Base-by-base conservation (phyloP, 2,888 invertebrate genomes). In the Phanerotoma sp. region DNA sequence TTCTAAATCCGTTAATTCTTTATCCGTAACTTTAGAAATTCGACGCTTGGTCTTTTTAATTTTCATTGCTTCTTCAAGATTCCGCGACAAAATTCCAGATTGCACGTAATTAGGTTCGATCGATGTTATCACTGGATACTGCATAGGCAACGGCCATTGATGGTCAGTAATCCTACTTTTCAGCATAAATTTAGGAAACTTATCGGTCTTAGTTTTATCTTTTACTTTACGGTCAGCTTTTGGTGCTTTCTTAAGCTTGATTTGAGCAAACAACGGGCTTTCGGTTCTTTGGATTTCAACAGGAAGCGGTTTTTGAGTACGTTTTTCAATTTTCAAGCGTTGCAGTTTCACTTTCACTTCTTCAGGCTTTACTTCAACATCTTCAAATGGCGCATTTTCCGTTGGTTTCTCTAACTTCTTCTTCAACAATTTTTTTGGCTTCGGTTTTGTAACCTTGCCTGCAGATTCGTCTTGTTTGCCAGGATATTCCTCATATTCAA, bases 151-250 rank as follows among this genome's bases (percentile, higher is more conserved):
- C 28, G 73, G 73, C 48, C 59, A 84, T 11, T 88, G 85, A 80
- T 84, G 89, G 57, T 86, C 85, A 44, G 78, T 81, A n/a, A 90
- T 86, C 62, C 86, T 81, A 71, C 89, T 89, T 68, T 87, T 88
- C 1, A 91, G 77, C 68, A 86, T 81, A 49, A 87, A 80, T 73
- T 86, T 87, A 1, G 87, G 88, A 51, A 89, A 75, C 49, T 75
- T 71, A 3, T 77, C 67, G 6, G 74, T 61, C 32, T 61, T n/a
- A 73, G 75, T 66, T 7, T 71, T 56, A 59, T 80, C 80, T 64
- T 78, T 77, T 62, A 61, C 75, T 73, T 46, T 75, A 78, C 6
- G 71, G 50, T 88, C 5, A 90, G 76, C 77, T 89, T 88, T 74
- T 18, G 78, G 66, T 3, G 82, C 78, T 68, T 87, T 88, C 67